Base-by-base conservation (phyloP, 1,140 invertebrate species). In the Spodoptera litura region DNA sequence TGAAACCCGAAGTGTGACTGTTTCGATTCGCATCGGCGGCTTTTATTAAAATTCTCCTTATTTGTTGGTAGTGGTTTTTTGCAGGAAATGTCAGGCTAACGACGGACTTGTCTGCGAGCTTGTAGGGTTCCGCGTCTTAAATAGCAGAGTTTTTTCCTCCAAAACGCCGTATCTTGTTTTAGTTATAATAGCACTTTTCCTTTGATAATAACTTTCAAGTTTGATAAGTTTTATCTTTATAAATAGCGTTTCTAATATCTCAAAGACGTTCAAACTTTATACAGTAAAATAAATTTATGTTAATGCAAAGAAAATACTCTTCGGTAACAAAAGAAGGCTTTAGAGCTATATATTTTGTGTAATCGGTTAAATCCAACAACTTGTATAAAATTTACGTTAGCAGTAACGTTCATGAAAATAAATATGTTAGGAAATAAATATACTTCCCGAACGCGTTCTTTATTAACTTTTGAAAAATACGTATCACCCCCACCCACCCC, bases 31-130 rank as follows among this genome's bases (percentile, higher is more conserved):
- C 83, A 86, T 89, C 88, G 87, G 77, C 82, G 79, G 70, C 78
- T 91, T 91, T 91, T 92, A 91, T 91, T 88, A 90, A 91, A 91
- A 90, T 90, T 89, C 88, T 85, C 85, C 87, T 89, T 92, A 89
- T 91, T 91, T 90, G 86, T 89, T 84, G 81, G 76, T 71, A 55
- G 64, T 73, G 61, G 82, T 85, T 87, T 89, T 89, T 84, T 84
- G 76, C 55, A 71, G 20, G 59, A 68, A 78, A 78, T 72, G 78
- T 71, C 82, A 76, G 78, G 82, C 83, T 88, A 89, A 91, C 87
- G 81, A 88, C 83, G 81, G 80, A 56, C 62, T 38, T 74, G 84
- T 73, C 66, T 49, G 44, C 25, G 31, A 35, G 53, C 15, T 76
- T 52, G 72, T 64, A 66, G 76, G 27, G 73, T 62, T 71, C 79